Evolutionary conservation across 2,113 vertebrate species (phyloP).

Genomic region (Xyrauchen texanus): DNA sequence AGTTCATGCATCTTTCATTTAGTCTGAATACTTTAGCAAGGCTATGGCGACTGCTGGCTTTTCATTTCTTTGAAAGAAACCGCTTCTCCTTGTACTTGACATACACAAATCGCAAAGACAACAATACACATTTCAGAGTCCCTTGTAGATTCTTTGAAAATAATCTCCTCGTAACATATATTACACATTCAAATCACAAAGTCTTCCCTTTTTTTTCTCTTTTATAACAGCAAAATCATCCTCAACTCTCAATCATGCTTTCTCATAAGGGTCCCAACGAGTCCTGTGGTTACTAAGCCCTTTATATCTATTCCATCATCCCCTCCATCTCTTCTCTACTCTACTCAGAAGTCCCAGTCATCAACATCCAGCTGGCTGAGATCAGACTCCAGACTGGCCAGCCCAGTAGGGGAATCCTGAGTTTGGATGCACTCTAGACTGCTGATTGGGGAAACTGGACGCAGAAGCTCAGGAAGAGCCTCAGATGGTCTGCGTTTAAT

Average conservation of each 20-base stretch:
- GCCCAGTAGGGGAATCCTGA: slow-evolving; percentile 80
- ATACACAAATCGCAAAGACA: slow-evolving; percentile 13
- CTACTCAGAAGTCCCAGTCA: slow-evolving; percentile 93
- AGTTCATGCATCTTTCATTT: too few relatives aligned
- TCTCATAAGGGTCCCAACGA: not conserved
- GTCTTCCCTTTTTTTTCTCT: not conserved
- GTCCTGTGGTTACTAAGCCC: too few relatives aligned
- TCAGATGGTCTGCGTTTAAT: slow-evolving; percentile 90
- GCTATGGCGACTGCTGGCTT: slow-evolving; percentile 43
- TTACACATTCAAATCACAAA: not conserved
- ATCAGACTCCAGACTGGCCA: slow-evolving; percentile 85
- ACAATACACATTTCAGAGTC: not conserved
- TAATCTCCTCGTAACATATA: not conserved
- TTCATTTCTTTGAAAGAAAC: slow-evolving; percentile 35
- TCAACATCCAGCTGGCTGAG: slow-evolving; percentile 92
- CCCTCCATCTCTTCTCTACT: slow-evolving; percentile 55
- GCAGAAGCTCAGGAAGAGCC: slow-evolving; percentile 89
- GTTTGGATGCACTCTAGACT: slow-evolving; percentile 75
- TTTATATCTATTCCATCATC: not conserved
- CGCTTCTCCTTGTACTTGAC: not conserved
- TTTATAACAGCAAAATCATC: not conserved
- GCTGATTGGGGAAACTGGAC: slow-evolving; percentile 85
- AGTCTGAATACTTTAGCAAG: slow-evolving; percentile 14
- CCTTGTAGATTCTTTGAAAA: not conserved
- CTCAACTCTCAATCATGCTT: not conserved